Conservation (phyloP, 2,888 invertebrate species). For the Allacma fusca region DNA sequence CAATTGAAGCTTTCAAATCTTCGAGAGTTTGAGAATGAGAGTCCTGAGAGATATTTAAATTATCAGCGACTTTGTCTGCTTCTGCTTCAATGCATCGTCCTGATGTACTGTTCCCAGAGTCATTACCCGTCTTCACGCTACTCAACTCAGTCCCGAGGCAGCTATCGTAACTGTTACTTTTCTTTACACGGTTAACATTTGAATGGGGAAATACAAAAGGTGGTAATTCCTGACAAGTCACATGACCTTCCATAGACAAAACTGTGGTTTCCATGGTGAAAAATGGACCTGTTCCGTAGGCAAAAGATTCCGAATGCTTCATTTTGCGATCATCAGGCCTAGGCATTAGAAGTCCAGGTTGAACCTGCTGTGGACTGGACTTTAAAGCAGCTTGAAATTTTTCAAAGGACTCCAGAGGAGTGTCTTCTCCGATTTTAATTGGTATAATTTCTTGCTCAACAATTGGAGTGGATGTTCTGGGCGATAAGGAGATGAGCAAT, state of each 20-base stretch:
- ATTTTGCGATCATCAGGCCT: not conserved
- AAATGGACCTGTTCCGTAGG: not conserved
- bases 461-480: constrained; percentile 28
- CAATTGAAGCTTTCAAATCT: constrained; percentile 5
- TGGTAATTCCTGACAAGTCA: not conserved
- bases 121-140: constrained; percentile 34
- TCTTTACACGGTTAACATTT: not conserved
- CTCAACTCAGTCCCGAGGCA: constrained; percentile 59
- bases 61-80: not conserved
- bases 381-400: constrained; percentile 24
- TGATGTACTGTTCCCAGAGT: constrained; percentile 23
- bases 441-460: not conserved
- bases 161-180: constrained; percentile 50
- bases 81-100: not conserved
- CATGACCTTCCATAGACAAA: not conserved
- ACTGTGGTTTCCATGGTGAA: constrained; percentile 2
- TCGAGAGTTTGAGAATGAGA: constrained; percentile 15
- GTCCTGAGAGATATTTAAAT: constrained; percentile 25
- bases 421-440: not conserved
- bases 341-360: not conserved
- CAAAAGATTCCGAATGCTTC: constrained; percentile 29
- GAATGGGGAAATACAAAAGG: constrained; percentile 31
- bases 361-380: not conserved
- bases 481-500: constrained; percentile 37
- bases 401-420: constrained; percentile 12